phyloP scores from a whole-genome alignment of 1,140 invertebrate species.

The Papilio dardanus region DNA sequence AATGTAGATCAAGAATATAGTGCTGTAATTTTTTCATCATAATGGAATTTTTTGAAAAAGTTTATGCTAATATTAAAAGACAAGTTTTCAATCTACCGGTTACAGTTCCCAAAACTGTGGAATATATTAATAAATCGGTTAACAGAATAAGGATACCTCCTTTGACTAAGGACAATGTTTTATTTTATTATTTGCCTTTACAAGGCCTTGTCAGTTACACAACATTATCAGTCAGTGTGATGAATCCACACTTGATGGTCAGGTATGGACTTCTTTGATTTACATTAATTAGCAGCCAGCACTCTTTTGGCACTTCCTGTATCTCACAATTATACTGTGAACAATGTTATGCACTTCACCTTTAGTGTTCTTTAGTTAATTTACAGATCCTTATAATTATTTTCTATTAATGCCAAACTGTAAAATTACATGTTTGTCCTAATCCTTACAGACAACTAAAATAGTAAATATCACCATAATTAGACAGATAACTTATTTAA shows the following conservation, averaged over 20 bases:
- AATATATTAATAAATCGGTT: conserved; percentile 70
- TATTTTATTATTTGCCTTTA: conserved; percentile 79
- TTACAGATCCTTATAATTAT: background rate
- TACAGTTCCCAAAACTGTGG: conserved; percentile 62
- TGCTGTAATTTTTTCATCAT: conserved; percentile 39
- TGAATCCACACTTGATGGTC: conserved; percentile 78
- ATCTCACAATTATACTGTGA: background rate
- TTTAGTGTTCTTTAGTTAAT: background rate
- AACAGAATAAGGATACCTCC: conserved; percentile 72
- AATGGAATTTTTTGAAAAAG: conserved; percentile 74
- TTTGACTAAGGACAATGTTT: conserved; percentile 76
- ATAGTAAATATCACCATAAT: no score
- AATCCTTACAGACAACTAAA: no score
- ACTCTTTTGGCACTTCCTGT: conserved; percentile 2
- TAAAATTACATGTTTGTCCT: no score
- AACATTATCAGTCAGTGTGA: conserved; percentile 79
- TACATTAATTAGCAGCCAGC: background rate
- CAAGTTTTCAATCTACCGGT: conserved; percentile 61
- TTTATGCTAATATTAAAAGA: conserved; percentile 59
- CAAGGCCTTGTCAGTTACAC: conserved; percentile 80
- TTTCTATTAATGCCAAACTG: no score
- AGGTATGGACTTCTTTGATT: conserved; percentile 57
- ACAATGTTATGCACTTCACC: background rate
- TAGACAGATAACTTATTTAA: conserved; percentile 28
- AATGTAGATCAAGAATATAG: conserved; percentile 35